Evolutionary conservation across 2,888 invertebrate genomes (phyloP).

Genomic region (Digitonthophagus gazella): DNA sequence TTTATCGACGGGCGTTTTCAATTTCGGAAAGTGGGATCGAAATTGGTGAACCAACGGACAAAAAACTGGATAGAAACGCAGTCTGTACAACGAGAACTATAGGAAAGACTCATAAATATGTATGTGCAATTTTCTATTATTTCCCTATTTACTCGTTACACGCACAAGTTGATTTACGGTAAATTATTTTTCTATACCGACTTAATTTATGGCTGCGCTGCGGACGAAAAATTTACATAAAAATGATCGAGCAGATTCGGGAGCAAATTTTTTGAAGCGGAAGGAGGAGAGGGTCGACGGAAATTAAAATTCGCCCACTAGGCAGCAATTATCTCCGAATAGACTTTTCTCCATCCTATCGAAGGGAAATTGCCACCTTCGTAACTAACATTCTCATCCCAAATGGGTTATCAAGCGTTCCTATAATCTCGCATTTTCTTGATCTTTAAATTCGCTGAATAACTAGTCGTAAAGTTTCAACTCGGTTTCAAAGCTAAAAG

Average conservation of each 20-base stretch:
- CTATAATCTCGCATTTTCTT: too few species aligned
- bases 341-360: too few species aligned
- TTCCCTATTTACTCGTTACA: constrained; percentile 12
- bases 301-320: not conserved
- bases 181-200: constrained; percentile 13
- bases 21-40: not conserved
- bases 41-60: not conserved
- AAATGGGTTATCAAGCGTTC: too few species aligned
- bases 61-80: not conserved
- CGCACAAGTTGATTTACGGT: constrained; percentile 7
- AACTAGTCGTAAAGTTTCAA: not conserved
- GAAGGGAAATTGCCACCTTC: too few species aligned
- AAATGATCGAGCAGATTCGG: not conserved
- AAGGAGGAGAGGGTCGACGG: not conserved
- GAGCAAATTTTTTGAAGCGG: not conserved
- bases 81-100: not conserved
- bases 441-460: too few species aligned
- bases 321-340: not conserved
- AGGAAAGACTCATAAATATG: constrained; percentile 7
- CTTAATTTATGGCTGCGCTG: constrained; percentile 12
- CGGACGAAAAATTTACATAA: constrained; percentile 1
- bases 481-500: not conserved
- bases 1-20: not conserved
- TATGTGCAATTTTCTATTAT: constrained; percentile 16
- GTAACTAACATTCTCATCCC: not conserved